Percentiles rank a stretch among this genome's conserved stretches.
Conservation (phyloP, 1,140 invertebrate genomes). For the Chymomyza costata region DNA sequence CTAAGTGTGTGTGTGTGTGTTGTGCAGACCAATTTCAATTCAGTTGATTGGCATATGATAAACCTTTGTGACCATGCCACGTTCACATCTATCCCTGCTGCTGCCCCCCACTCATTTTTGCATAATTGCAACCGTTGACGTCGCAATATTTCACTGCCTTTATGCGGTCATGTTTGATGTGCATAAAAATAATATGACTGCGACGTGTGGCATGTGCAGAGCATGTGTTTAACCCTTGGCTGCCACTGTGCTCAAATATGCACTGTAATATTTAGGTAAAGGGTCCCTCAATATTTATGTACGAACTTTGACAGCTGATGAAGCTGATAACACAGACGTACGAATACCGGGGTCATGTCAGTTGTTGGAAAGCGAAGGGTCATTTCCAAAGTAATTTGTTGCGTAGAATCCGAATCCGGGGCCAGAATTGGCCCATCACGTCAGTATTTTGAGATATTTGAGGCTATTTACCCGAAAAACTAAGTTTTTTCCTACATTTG, state of each 20-base stretch:
- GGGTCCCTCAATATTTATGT: constrained; percentile 9
- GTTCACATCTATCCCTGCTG: background rate
- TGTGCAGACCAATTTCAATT: constrained; percentile 53
- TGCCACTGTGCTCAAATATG: constrained; percentile 7
- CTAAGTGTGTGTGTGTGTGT: too few relatives aligned
- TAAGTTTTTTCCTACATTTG: too few relatives aligned
- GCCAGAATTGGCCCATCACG: too few relatives aligned
- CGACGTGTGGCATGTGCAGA: too few relatives aligned
- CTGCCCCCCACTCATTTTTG: constrained; percentile 26
- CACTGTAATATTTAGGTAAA: constrained; percentile 1
- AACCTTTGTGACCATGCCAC: constrained; percentile 2
- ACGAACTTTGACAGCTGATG: too few relatives aligned
- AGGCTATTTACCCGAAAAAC: too few relatives aligned
- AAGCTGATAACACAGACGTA: too few relatives aligned
- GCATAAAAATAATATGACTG: constrained; percentile 46
- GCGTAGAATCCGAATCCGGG: too few relatives aligned
- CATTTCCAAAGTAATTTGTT: too few relatives aligned
- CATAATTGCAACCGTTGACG: constrained; percentile 43
- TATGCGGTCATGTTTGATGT: constrained; percentile 28
- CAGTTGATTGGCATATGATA: constrained; percentile 40
- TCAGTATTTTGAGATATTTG: too few relatives aligned
- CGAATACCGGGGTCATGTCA: too few relatives aligned
- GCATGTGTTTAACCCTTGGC: constrained; percentile 35
- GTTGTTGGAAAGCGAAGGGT: too few relatives aligned
- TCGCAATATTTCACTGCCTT: constrained; percentile 27